Conservation (phyloP, 2,113 vertebrate genomes). For the Cromileptes altivelis region DNA sequence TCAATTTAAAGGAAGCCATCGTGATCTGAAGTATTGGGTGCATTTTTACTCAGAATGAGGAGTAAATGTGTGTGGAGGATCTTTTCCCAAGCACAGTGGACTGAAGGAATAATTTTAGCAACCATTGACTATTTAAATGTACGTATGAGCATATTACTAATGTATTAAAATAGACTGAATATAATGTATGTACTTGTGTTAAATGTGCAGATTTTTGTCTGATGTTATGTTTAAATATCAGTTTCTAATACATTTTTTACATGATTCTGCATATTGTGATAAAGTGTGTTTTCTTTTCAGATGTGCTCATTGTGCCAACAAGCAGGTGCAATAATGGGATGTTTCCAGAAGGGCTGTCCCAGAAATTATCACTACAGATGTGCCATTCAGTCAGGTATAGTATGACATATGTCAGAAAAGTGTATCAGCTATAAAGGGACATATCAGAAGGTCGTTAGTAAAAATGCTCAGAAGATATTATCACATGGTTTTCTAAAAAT, state of each 20-base stretch:
- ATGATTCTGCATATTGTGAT: not conserved
- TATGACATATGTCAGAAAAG: not conserved
- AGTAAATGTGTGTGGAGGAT: not conserved
- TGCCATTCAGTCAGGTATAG: conserved; percentile 80
- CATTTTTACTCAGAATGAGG: not conserved
- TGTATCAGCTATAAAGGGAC: not conserved
- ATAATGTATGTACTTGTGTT: not conserved
- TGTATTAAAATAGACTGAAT: no score
- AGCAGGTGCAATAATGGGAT: conserved; percentile 84
- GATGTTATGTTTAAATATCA: not conserved
- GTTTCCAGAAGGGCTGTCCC: conserved; percentile 83
- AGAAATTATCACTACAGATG: conserved; percentile 84
- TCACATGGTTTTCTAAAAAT: not conserved
- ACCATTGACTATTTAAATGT: not conserved
- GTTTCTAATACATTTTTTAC: not conserved
- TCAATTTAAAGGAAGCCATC: not conserved
- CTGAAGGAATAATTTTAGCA: not conserved
- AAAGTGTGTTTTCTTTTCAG: conserved; percentile 51
- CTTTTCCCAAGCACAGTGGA: not conserved
- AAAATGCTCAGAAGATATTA: not conserved
- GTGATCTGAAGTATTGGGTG: no score
- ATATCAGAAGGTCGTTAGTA: not conserved
- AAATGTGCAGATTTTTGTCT: not conserved
- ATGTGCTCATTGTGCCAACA: conserved; percentile 76
- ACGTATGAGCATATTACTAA: not conserved